phyloP scores from a whole-genome alignment of 2,113 vertebrate genomes.

The Reinhardtius hippoglossoides region DNA sequence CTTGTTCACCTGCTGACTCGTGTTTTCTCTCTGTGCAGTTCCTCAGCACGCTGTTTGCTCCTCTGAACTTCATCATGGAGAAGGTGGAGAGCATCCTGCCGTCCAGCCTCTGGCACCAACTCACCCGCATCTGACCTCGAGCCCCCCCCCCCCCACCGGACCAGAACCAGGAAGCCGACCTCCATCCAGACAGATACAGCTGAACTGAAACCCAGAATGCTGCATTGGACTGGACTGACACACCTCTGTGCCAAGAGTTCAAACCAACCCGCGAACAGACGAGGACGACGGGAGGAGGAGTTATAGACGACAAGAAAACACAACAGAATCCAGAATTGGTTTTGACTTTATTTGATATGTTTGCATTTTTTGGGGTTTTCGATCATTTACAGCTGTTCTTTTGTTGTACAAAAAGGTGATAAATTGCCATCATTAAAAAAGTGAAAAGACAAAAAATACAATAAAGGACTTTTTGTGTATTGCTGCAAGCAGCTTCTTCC shows the following conservation, averaged over 20 bases:
- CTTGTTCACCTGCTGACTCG: not conserved
- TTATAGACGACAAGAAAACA: conserved; percentile 10
- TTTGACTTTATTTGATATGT: conserved; percentile 79
- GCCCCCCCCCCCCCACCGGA: not conserved
- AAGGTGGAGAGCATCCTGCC: conserved; percentile 98
- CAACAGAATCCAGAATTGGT: conserved; percentile 45
- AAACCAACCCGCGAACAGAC: conserved; percentile 77
- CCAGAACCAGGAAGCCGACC: conserved; percentile 38
- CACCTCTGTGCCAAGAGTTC: conserved; percentile 86
- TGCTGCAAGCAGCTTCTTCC: conserved; percentile 78
- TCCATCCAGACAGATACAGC: conserved; percentile 45
- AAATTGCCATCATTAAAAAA: conserved; percentile 88
- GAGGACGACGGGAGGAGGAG: conserved; percentile 37
- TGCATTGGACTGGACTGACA: conserved; percentile 67
- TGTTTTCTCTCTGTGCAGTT: conserved; percentile 82
- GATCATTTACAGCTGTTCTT: conserved; percentile 90
- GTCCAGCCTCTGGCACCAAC: conserved; percentile 98
- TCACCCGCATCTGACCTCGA: conserved; percentile 90
- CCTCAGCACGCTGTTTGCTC: conserved; percentile 97
- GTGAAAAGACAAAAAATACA: conserved; percentile 78
- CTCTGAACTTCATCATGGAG: conserved; percentile 99
- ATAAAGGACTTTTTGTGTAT: conserved; percentile 97
- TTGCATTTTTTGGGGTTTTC: conserved; percentile 76
- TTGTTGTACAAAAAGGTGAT: conserved; percentile 93
- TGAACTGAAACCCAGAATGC: conserved; percentile 59